phyloP scores from a whole-genome alignment of 1,140 invertebrate species.

The Diplogasteroides magnus region DNA sequence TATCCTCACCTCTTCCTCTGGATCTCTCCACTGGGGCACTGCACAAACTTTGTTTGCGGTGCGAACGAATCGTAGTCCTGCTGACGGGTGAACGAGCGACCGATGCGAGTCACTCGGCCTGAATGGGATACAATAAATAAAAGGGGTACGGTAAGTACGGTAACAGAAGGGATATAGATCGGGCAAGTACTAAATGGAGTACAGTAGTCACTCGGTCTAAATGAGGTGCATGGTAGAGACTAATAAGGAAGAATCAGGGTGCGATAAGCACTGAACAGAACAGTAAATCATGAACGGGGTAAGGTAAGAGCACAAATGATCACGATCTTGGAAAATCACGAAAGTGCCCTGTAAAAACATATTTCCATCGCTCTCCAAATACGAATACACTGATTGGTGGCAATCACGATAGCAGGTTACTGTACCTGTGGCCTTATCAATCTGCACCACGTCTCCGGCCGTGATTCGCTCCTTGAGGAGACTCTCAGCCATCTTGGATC shows the following conservation, averaged over 20 bases:
- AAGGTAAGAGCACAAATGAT: too few species aligned
- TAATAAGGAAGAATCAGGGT: too few species aligned
- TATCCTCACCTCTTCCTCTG: constrained; percentile 69
- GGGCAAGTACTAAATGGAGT: too few species aligned
- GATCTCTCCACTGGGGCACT: constrained; percentile 94
- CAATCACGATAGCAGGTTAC: not conserved
- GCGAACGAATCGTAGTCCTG: constrained; percentile 96
- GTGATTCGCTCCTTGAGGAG: constrained; percentile 87
- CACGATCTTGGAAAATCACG: too few species aligned
- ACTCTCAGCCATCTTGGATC: constrained; percentile 96
- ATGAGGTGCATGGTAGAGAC: too few species aligned
- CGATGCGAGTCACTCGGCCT: constrained; percentile 89
- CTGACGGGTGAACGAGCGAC: constrained; percentile 87
- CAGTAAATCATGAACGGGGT: too few species aligned
- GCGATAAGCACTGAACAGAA: too few species aligned
- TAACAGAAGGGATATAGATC: not conserved
- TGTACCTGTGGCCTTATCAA: constrained; percentile 51
- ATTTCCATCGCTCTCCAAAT: too few species aligned
- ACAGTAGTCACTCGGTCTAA: too few species aligned
- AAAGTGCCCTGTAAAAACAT: too few species aligned
- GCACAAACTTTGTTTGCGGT: constrained; percentile 78
- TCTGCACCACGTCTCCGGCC: constrained; percentile 58
- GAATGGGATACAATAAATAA: constrained; percentile 58
- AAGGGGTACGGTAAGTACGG: not conserved
- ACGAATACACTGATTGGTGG: too few species aligned